These are phyloP conservation scores for Hippocampus mohnikei DNA, from an alignment of 2,113 vertebrate genomes.

Conservation along the genomic window DNA sequence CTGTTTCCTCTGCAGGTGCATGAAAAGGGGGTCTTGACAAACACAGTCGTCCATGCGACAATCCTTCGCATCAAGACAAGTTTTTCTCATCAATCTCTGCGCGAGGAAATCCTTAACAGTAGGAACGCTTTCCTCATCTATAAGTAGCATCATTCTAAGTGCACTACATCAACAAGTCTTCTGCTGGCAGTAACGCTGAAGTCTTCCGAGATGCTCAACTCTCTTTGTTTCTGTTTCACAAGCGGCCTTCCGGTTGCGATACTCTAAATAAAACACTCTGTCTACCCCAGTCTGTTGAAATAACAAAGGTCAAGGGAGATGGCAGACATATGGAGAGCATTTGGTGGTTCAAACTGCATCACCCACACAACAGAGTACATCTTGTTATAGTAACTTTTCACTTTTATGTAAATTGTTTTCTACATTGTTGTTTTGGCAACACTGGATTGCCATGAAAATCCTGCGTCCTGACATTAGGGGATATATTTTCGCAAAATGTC, in stretches of 20 bases:
- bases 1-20: neutral
- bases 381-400: conserved; percentile 55
- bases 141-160: neutral
- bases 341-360: conserved; percentile 54
- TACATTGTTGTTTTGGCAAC: conserved; percentile 6
- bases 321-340: conserved; percentile 69
- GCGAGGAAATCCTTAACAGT: neutral
- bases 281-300: conserved; percentile 40
- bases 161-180: neutral
- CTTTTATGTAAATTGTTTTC: conserved; percentile 28
- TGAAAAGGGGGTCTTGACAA: neutral
- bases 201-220: neutral
- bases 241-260: conserved; percentile 33
- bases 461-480: conserved; percentile 16
- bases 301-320: conserved; percentile 45
- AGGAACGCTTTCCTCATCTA: neutral
- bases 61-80: neutral
- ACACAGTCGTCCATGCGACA: neutral
- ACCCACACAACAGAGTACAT: conserved; percentile 59
- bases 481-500: conserved; percentile 33
- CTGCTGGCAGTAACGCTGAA: conserved; percentile 18
- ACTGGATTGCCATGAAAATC: conserved; percentile 17
- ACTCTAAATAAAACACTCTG: conserved; percentile 38
- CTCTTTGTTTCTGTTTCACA: conserved; percentile 12
- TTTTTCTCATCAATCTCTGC: neutral